These are phyloP conservation scores for Heterochromis multidens DNA, from an alignment of 2,113 vertebrate species.

Conservation along the genomic window DNA sequence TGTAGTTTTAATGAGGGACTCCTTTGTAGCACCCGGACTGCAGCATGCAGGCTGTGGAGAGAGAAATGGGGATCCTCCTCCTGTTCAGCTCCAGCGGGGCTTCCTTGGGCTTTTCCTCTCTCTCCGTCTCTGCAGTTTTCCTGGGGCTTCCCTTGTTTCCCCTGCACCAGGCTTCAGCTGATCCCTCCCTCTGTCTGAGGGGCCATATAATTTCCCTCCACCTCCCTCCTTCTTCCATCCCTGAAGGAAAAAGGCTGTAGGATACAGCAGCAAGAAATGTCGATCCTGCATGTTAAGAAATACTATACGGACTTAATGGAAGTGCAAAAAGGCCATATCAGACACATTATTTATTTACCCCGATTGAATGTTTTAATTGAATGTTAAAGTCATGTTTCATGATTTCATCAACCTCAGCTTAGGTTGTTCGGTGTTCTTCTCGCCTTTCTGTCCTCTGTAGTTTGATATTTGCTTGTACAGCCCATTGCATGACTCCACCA, in stretches of 20 bases:
- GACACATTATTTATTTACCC: background rate
- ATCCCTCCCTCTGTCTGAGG: background rate
- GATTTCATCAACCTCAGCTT: accelerated
- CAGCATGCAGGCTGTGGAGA: constrained; percentile 1
- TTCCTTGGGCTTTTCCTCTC: constrained; percentile 51
- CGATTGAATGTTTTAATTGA: background rate
- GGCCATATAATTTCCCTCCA: background rate
- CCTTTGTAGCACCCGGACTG: background rate
- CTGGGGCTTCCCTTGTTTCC: constrained; percentile 45
- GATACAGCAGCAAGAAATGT: background rate
- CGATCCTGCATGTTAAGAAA: background rate
- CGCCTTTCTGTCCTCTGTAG: background rate
- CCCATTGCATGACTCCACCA: background rate
- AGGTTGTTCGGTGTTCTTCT: background rate
- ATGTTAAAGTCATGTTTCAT: background rate
- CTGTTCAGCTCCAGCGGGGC: constrained; percentile 37
- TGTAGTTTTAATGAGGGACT: background rate
- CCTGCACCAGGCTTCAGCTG: constrained; percentile 24
- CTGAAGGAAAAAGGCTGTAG: background rate
- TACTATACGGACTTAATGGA: accelerated
- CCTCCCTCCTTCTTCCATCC: background rate
- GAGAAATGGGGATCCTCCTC: constrained; percentile 36
- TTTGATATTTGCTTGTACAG: background rate
- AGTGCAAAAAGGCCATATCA: background rate
- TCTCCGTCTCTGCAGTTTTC: constrained; percentile 25